These are phyloP conservation scores for Elgaria multicarinata DNA, from an alignment of 2,113 vertebrate species.

Conservation along the genomic window DNA sequence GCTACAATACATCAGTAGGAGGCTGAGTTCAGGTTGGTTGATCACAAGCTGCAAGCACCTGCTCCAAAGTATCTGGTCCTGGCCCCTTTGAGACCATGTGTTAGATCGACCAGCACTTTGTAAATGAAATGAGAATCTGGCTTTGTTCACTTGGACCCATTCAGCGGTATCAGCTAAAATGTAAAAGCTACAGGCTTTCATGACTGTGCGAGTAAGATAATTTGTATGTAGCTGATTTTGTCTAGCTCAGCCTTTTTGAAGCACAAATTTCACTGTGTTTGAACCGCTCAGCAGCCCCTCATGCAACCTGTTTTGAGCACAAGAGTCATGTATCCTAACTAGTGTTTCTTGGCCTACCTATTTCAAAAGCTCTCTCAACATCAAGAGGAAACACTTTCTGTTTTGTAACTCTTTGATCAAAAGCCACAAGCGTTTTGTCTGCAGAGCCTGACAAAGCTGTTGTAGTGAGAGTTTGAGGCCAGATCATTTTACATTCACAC, in stretches of 20 bases:
- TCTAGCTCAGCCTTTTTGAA: background rate
- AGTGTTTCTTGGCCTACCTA: conserved; percentile 19
- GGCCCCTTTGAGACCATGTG: background rate
- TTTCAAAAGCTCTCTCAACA: conserved; percentile 51
- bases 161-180: no score
- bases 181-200: background rate
- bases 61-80: background rate
- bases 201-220: background rate
- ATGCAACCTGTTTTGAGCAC: background rate
- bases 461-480: conserved; percentile 35
- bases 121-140: background rate
- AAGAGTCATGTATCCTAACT: background rate
- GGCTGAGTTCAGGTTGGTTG: background rate
- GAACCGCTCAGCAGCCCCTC: background rate
- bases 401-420: conserved; percentile 58
- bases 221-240: background rate
- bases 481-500: conserved; percentile 41
- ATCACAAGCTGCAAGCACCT: background rate
- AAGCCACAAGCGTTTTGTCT: conserved; percentile 63
- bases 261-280: rapidly evolving
- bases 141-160: background rate
- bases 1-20: background rate
- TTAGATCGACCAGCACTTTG: background rate
- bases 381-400: conserved; percentile 55
- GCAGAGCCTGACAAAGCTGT: conserved; percentile 53